Conservation (phyloP, 2,797 vertebrate species). For the Acropternis orthonyx region DNA sequence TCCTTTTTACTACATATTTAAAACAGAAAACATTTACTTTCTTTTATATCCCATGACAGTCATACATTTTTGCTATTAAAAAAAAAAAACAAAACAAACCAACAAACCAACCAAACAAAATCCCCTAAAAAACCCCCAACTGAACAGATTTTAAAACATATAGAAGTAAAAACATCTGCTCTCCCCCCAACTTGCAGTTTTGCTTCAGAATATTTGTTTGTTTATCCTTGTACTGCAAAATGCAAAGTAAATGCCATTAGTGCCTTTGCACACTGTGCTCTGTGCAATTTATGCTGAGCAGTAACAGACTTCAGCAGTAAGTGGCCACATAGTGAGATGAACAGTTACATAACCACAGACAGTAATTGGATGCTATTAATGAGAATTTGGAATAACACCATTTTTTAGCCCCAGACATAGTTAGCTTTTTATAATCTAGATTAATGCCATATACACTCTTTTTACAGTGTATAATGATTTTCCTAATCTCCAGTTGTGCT, state of each 20-base stretch:
- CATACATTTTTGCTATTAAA: neutral
- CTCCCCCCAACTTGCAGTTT: neutral
- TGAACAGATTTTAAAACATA: neutral
- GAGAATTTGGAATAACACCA: constrained; percentile 24
- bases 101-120: neutral
- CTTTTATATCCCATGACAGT: neutral
- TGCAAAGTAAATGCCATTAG: constrained; percentile 32
- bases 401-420: constrained; percentile 13
- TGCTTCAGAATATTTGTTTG: neutral
- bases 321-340: constrained; percentile 37
- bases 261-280: constrained; percentile 18
- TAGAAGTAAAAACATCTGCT: neutral
- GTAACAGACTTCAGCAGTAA: constrained; percentile 12
- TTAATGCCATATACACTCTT: neutral
- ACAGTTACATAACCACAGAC: constrained; percentile 23
- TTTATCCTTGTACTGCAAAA: constrained; percentile 23
- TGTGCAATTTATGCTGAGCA: constrained; percentile 35
- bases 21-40: neutral
- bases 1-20: neutral
- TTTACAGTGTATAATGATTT: constrained; percentile 7
- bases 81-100: neutral
- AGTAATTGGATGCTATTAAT: constrained; percentile 49
- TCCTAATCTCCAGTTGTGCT: constrained; percentile 5
- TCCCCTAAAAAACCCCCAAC: fast-evolving
- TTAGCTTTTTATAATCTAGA: constrained; percentile 14